Evolutionary conservation across 2,888 invertebrate genomes (phyloP).

Genomic region (Diogma glabrata): DNA sequence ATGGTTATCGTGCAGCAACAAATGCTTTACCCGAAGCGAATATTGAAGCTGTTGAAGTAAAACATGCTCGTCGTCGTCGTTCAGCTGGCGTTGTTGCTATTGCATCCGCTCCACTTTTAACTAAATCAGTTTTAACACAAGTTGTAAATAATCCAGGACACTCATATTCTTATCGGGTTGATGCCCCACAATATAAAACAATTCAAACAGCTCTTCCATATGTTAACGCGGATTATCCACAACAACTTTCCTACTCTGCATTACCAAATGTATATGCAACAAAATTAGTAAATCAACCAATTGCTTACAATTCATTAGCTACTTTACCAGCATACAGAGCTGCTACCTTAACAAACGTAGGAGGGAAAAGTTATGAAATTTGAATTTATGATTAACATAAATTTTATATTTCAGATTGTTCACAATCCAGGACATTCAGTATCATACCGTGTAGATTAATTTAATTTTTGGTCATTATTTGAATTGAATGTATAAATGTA

Average conservation of each 20-base stretch:
- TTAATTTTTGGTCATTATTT: no score
- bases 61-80: slow-evolving; percentile 14
- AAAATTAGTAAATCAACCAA: neutral
- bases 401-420: neutral
- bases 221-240: no score
- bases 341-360: slow-evolving; percentile 6
- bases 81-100: slow-evolving; percentile 13
- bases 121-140: slow-evolving; percentile 30
- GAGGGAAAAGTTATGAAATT: neutral
- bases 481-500: no score
- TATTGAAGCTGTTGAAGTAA: slow-evolving; percentile 14
- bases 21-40: slow-evolving; percentile 31
- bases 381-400: neutral
- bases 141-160: slow-evolving; percentile 36
- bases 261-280: neutral
- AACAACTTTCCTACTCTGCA: neutral
- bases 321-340: neutral
- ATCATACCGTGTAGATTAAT: slow-evolving; percentile 1
- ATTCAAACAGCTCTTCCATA: no score
- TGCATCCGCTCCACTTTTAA: slow-evolving; percentile 17
- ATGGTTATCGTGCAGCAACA: slow-evolving; percentile 35
- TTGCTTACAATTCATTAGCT: neutral
- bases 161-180: slow-evolving; percentile 34
- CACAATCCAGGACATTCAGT: slow-evolving; percentile 5
- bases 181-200: slow-evolving; percentile 17